Percentiles rank a stretch among this genome's conserved stretches.
Evolutionary conservation across 64 coral and sea anemone species (phyloP).

Genomic region (Catalaphyllia jardinei): DNA sequence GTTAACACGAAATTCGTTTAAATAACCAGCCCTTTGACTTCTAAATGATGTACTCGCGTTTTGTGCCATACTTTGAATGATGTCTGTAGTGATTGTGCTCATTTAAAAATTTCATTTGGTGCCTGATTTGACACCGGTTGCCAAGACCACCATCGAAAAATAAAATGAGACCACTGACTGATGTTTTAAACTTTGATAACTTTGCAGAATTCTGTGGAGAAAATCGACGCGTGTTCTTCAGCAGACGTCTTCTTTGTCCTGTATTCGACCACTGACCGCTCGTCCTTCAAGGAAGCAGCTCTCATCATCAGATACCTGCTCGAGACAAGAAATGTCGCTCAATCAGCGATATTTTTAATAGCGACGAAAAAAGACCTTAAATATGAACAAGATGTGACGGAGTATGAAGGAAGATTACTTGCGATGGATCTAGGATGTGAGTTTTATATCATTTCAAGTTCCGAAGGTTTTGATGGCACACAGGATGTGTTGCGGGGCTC

Average conservation of each 20-base stretch:
- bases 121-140: too few species aligned
- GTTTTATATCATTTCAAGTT: constrained; percentile 56
- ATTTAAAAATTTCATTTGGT: too few species aligned
- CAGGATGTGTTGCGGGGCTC: constrained; percentile 32
- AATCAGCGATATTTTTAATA: constrained; percentile 31
- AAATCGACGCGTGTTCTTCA: constrained; percentile 42
- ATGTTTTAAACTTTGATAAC: not conserved
- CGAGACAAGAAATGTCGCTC: constrained; percentile 53
- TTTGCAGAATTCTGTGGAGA: constrained; percentile 59
- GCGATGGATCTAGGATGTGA: constrained; percentile 55
- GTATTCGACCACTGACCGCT: constrained; percentile 57
- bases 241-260: constrained; percentile 53
- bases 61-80: too few species aligned
- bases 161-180: not conserved
- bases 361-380: constrained; percentile 68
- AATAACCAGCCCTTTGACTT: too few species aligned
- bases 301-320: constrained; percentile 44
- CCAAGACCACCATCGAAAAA: too few species aligned
- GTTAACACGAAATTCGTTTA: too few species aligned
- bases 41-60: too few species aligned
- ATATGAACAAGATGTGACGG: constrained; percentile 59
- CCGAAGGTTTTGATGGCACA: constrained; percentile 29
- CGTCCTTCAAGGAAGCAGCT: constrained; percentile 52
- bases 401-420: constrained; percentile 66
- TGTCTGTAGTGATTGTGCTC: too few species aligned